Evolutionary conservation across 1,140 invertebrate genomes (phyloP), one percentile per base, ranked within the genome.

Genomic region (Pogonus chalceus): DNA sequence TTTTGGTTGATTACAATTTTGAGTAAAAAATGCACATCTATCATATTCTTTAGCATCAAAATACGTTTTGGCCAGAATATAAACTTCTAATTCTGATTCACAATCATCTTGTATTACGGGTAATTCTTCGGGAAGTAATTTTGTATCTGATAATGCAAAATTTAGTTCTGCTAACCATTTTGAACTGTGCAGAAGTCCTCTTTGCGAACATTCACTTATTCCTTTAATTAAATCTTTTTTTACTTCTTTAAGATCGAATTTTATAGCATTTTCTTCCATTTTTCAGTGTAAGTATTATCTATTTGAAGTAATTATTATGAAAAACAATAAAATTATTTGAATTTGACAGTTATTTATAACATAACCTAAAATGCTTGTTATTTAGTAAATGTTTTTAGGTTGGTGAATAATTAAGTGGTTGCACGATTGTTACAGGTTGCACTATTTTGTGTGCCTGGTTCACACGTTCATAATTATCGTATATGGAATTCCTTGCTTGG

Each of bases 1-100:
- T 70, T 87, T 81, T n/a, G 79, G 65, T 66, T 82, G 54, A 65
- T 65, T 60, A 75, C 83, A 87, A 26, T 84, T 77, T 60, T 85
- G 78, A 10, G 90, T 75, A 63, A 92, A 92, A 76, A 85, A 85
- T 0, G 91, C 87, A 56, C 90, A 89, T 65, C 93, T 79, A 60
- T 93, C 88, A 70, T 93, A 97, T 71, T 97, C 93, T 62, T 90
- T 87, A 14, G 88, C 73, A 72, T 96, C 91, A 69, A 95, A 96
- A 65, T 92, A 94, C 60, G 84, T 86, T 70, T 91, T 93, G 0
- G 90, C 88, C 53, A 95, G 66, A 22, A 80, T 76, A 65, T 91
- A 96, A 7, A 76, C 72, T 62, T 89, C 84, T 49, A 80, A 79
- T 64, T 90, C 81, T 59, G 79, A 69, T 12, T 75, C 69, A 35